Evolutionary conservation across 2,797 vertebrate genomes (phyloP).

Genomic region (Hydrocynus forskahlii): DNA sequence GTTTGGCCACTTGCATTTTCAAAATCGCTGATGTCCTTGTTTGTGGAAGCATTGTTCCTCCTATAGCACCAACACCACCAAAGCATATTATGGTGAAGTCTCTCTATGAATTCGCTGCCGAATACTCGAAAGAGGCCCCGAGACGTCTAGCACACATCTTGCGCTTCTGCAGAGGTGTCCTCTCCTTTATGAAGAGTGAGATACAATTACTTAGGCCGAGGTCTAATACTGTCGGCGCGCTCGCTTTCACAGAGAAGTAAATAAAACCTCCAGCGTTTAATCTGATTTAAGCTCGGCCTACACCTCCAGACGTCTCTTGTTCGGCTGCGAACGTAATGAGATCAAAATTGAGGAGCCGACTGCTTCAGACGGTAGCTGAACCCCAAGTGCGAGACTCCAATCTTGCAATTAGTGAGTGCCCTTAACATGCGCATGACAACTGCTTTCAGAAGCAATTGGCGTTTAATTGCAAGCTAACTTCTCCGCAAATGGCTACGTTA

Average conservation of each 20-base stretch:
- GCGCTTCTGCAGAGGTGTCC: slow-evolving; percentile 2
- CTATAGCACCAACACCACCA: slow-evolving; percentile 25
- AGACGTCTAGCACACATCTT: slow-evolving; percentile 11
- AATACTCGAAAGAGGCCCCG: not conserved
- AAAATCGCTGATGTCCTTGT: slow-evolving; percentile 61
- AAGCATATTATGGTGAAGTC: slow-evolving; percentile 42
- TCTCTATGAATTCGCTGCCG: slow-evolving; percentile 19
- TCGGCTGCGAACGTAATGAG: slow-evolving; percentile 9
- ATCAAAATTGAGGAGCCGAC: slow-evolving; percentile 3
- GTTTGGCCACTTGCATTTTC: slow-evolving; percentile 57
- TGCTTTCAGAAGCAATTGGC: slow-evolving; percentile 28
- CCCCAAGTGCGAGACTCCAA: not conserved
- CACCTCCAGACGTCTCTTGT: slow-evolving; percentile 32
- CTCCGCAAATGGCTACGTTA: not conserved
- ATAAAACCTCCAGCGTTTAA: slow-evolving; percentile 52
- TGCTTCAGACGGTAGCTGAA: not conserved
- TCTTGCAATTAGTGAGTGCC: slow-evolving; percentile 37
- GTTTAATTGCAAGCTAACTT: slow-evolving; percentile 39
- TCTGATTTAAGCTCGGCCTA: slow-evolving; percentile 40
- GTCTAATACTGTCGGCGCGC: slow-evolving; percentile 39
- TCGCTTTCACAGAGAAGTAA: slow-evolving; percentile 37
- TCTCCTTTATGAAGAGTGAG: slow-evolving; percentile 42
- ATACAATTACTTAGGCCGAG: slow-evolving; percentile 48
- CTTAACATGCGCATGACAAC: slow-evolving; percentile 28
- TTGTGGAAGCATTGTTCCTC: slow-evolving; percentile 38